Evolutionary conservation across 92 coral and sea anemone species (phyloP), one percentile per base, ranked within the genome.

Genomic region (Porites cylindrica): DNA sequence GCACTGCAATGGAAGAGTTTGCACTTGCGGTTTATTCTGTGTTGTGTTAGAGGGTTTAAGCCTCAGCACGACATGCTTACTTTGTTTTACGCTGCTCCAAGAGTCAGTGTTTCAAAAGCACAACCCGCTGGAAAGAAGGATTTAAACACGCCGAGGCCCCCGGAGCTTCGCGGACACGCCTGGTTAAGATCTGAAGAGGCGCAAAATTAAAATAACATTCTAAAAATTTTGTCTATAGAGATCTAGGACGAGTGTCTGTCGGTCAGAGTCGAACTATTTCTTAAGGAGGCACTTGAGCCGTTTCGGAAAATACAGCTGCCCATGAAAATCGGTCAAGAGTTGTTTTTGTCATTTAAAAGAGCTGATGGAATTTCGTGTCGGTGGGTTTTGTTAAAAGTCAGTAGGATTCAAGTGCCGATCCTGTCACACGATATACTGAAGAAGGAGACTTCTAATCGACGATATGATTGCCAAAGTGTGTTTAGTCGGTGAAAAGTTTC

Each of bases 171-270:
- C 50, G 73, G 87, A 74, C 64, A 83, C 87, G 80, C 65, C 51
- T 73, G 87, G 80, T 2, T 83, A 80, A 26, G 26, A 66, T 65
- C 65, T 83, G 72, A 83, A 83, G 87, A 50, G 87, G 87, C 80
- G 63, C 73, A 59, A 74, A 73, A 63, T 74, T 83, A 73, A 75
- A 83, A 60, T 43, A 82, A 83, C 80, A 43, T n/a, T 5, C 60
- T 61, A 10, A 23, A 62, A 50, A 14, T 73, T 14, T 18, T 83
- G 77, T 56, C 70, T 59, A 6, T 14, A 68, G 86, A 10, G 20
- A 68, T 60, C 65, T 23, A 23, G 78, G 78, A 58, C 67, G 21
- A 74, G 72, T 75, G 87, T 83, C 87, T 83, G 23, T 65, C 61
- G 61, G 75, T 23, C 14, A 21, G 11, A 21, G 87, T 60, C 87